Evolutionary conservation across 2,113 vertebrate genomes (phyloP), one percentile per base, ranked within the genome.

Genomic region (Anoura caudifer): DNA sequence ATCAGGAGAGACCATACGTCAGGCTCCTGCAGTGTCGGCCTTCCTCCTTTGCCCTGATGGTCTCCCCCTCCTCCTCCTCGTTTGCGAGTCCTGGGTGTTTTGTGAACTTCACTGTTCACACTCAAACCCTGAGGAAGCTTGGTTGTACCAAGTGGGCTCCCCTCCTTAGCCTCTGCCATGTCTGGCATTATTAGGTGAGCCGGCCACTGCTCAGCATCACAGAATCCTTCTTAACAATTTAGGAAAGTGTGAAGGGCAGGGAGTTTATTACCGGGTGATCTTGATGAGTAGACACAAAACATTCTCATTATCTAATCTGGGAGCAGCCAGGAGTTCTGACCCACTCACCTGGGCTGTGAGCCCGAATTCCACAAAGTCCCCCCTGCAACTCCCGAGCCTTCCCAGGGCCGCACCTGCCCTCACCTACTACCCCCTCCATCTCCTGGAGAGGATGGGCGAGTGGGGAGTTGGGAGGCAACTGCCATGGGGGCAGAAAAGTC

Each of bases 361-460:
- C 67, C 19, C 36, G 5, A 45, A 20, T 9, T 11, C 24, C 45
- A 28, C 0, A 26, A 41, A 63, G 41, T 19, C 16, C 20, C 1
- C 2, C 7, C 76, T 61, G 10, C 9, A 4, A 1, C 1, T 22
- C 0, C 3, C 4, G 1, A 19, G 0, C 28, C 45, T 88, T 5
- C 54, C 47, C 28, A 14, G 45, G n/a, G 77, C 45, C 12, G 20
- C 3, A 33, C 13, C 38, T 83, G 1, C 22, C 86, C n/a, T 47
- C 4, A 0, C 26, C 70, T 52, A 14, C 47, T 3, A 8, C 15
- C 12, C 12, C 67, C 75, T 52, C 50, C 7, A 2, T 1, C 36
- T 93, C 59, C 70, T 77, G 33, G 28, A 31, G 43, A 0, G 2
- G 31, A 7, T 77, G 75, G 31, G 75, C 22, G 47, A 77, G 20